These are phyloP conservation scores for Pollicipes pollicipes DNA, from an alignment of 1,140 invertebrate species.

Conservation along the genomic window DNA sequence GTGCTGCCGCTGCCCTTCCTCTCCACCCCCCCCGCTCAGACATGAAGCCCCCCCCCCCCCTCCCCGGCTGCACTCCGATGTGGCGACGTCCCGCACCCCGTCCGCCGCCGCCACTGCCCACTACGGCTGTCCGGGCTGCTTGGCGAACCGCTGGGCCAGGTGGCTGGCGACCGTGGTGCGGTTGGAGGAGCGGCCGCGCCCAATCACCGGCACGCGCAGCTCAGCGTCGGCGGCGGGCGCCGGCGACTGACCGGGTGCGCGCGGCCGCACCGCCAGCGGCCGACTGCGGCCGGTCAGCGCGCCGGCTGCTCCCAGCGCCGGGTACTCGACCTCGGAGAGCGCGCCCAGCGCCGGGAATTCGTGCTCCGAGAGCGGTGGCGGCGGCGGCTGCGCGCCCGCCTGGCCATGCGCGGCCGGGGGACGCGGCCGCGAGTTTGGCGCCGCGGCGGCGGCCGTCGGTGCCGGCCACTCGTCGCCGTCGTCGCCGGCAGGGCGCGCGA, in stretches of 20 bases:
- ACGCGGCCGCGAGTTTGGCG: background rate
- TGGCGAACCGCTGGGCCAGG: constrained; percentile 4
- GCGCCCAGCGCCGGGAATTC: background rate
- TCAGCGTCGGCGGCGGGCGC: background rate
- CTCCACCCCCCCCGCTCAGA: too few relatives aligned
- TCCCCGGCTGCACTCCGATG: too few relatives aligned
- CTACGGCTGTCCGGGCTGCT: background rate
- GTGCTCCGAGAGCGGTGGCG: background rate
- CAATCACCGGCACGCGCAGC: background rate
- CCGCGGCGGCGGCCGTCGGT: too few relatives aligned
- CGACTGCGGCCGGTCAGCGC: background rate
- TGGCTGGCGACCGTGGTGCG: constrained; percentile 7
- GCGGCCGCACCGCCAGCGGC: background rate
- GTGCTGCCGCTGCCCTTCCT: too few relatives aligned
- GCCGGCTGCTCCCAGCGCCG: background rate
- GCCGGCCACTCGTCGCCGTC: too few relatives aligned
- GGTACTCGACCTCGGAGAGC: background rate
- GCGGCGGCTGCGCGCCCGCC: too few relatives aligned
- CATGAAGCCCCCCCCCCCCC: too few relatives aligned
- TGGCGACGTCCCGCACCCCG: too few relatives aligned
- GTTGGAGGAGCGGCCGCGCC: background rate
- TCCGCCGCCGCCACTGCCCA: too few relatives aligned
- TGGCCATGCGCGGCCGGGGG: background rate
- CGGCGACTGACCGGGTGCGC: background rate
- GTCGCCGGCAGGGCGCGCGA: too few relatives aligned